These are phyloP conservation scores for Streptopelia turtur DNA, from an alignment of 2,797 vertebrate genomes.

Conservation along the genomic window DNA sequence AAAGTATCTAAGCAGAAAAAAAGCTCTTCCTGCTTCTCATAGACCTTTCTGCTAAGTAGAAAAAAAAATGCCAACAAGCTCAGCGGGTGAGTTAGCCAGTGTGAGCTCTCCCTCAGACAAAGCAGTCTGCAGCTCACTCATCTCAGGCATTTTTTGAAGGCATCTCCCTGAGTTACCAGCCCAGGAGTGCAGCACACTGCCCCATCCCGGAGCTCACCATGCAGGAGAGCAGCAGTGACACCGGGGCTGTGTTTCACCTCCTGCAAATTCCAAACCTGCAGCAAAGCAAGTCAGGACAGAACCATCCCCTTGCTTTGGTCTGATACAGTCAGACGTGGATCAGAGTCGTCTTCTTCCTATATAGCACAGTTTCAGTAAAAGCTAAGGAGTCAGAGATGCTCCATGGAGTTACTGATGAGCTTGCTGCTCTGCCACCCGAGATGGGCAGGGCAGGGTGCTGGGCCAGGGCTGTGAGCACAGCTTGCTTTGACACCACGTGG, in stretches of 20 bases:
- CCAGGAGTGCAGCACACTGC: neutral
- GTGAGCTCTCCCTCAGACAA: neutral
- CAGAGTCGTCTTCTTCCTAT: neutral
- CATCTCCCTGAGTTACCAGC: neutral
- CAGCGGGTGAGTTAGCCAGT: neutral
- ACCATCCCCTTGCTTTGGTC: neutral
- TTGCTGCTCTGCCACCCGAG: neutral
- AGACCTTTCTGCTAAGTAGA: neutral
- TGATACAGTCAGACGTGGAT: neutral
- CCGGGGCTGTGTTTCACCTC: neutral
- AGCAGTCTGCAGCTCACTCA: neutral
- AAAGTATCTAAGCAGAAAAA: neutral
- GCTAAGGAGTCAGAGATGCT: neutral
- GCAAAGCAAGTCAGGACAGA: neutral
- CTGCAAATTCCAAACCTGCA: neutral
- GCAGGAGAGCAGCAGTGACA: neutral
- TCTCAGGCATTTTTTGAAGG: neutral
- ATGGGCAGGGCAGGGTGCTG: neutral
- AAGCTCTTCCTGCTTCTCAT: neutral
- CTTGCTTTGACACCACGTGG: neutral
- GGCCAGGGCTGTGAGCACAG: neutral
- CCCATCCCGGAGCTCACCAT: fast-evolving
- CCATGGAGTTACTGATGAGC: neutral
- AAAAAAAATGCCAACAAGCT: neutral
- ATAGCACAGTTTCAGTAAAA: neutral